Evolutionary conservation across 2,113 vertebrate genomes (phyloP).

Genomic region (Callaeas wilsoni): DNA sequence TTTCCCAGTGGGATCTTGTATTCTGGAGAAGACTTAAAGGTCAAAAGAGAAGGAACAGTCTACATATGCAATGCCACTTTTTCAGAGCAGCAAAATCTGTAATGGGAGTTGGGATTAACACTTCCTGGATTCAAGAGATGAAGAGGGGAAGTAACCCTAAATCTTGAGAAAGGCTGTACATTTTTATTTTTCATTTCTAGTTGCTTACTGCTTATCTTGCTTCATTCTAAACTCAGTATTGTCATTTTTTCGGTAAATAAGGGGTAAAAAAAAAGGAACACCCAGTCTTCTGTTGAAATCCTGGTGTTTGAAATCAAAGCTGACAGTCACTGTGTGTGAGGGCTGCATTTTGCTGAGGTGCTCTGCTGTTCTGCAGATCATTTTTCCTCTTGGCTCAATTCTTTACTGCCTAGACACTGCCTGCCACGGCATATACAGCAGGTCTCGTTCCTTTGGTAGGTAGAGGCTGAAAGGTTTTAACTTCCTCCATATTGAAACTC

Average conservation of each 20-base stretch:
- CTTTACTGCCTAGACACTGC: neutral
- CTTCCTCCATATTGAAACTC: neutral
- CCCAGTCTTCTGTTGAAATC: neutral
- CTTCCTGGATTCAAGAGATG: neutral
- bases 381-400: neutral
- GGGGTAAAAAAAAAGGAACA: rapidly evolving
- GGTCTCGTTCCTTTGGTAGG: neutral
- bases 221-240: neutral
- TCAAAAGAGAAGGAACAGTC: neutral
- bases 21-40: neutral
- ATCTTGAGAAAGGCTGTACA: constrained; percentile 41
- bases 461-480: neutral
- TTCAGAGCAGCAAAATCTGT: neutral
- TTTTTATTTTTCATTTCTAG: neutral
- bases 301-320: neutral
- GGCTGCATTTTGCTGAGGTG: neutral
- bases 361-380: neutral
- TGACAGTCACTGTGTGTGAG: neutral
- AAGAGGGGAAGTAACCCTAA: neutral
- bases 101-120: neutral
- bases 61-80: neutral
- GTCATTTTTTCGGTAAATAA: neutral
- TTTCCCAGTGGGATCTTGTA: neutral
- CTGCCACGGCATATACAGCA: neutral
- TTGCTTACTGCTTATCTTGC: neutral